Base-by-base conservation (phyloP, 35 echinoderm and acorn worm genomes). In the Acanthaster planci region DNA sequence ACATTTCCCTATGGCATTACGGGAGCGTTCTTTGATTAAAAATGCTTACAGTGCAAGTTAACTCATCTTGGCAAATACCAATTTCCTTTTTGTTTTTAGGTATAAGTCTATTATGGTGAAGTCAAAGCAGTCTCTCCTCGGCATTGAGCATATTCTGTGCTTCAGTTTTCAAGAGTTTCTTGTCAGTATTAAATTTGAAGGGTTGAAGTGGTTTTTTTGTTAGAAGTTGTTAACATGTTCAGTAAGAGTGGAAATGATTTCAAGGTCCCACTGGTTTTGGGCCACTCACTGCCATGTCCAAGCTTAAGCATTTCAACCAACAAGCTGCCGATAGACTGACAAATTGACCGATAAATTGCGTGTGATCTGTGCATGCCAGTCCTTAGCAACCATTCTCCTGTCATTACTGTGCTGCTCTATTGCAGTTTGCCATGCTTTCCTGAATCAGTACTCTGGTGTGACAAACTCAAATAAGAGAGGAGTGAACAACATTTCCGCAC, bases 401-500 rank as follows among this genome's bases (percentile, higher is more conserved):
- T 72, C 64, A 72, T 72, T 26, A 72, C 2, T 9, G 64, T 29
- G 64, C 64, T 29, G 64, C 34, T 72, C 64, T 12, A 72, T 72
- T 26, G 22, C 64, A 26, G 26, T 34, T 72, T 34, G 7, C 64
- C 34, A 14, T 29, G 34, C 23, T 72, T 72, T 72, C 64, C 64
- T 26, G 64, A 72, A 26, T 72, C 18, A 34, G 30, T 72, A 72
- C 23, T 72, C 64, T 27, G 64, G 64, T 72, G 64, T 72, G 64
- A 72, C 64, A 72, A 72, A 72, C 64, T 34, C 64, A 31, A 72
- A 72, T 34, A 29, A 72, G 64, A 10, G 29, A 29, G 64, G 64
- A 72, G 19, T 72, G 56, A 72, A 72, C 64, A 29, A 72, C 64
- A 72, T 72, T 72, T 72, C 64, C 64, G 64, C 64, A 72, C 30